These are phyloP conservation scores for Tokudaia tokunoshimensis DNA, from an alignment of 2,797 vertebrate species.

Conservation along the genomic window DNA sequence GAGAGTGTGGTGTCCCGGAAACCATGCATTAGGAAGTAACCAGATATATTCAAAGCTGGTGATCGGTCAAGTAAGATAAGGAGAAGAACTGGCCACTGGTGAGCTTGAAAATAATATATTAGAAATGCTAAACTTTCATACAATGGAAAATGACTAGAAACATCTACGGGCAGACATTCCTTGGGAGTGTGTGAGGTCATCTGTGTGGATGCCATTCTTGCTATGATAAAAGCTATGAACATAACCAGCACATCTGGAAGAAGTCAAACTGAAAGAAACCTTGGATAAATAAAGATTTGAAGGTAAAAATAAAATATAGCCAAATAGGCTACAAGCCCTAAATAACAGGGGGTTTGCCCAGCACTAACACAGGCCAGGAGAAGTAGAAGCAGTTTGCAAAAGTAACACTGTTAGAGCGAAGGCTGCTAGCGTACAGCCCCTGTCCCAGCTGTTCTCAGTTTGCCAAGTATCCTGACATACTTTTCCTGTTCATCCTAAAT, in stretches of 20 bases:
- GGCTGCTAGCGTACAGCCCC: not conserved
- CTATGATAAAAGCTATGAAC: not conserved
- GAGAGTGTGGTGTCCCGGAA: constrained; percentile 18
- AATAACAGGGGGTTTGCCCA: not conserved
- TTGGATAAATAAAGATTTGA: not conserved
- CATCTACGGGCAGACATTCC: not conserved
- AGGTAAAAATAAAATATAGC: not conserved
- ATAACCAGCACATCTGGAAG: not conserved
- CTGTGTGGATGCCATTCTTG: not conserved
- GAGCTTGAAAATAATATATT: constrained; percentile 30
- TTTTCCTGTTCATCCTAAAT: constrained; percentile 39
- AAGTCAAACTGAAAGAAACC: not conserved
- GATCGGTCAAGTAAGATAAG: constrained; percentile 52
- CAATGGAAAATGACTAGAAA: constrained; percentile 16
- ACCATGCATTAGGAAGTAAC: constrained; percentile 19
- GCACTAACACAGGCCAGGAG: not conserved
- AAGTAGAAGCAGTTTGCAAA: not conserved
- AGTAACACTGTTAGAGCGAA: constrained; percentile 34
- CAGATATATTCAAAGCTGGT: constrained; percentile 21
- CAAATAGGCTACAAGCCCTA: not conserved
- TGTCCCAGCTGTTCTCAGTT: constrained; percentile 11
- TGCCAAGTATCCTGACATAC: not conserved
- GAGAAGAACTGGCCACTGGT: not conserved
- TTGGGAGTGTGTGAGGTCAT: not conserved
- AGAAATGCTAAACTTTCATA: constrained; percentile 51